Evolutionary conservation across 2,888 invertebrate genomes (phyloP).

Genomic region (Dugesia japonica): DNA sequence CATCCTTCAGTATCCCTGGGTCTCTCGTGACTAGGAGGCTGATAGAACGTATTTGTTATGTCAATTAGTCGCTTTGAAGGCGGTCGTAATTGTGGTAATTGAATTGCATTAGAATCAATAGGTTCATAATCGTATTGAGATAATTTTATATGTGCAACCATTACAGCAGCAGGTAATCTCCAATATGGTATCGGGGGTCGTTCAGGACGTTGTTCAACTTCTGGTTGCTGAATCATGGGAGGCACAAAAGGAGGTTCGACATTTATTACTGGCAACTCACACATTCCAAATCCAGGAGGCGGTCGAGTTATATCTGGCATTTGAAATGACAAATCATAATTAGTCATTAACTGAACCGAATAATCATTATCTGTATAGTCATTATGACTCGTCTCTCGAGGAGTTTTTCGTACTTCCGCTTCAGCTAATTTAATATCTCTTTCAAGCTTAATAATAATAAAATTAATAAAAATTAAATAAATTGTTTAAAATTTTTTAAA

Average conservation of each 20-base stretch:
- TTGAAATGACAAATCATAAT: background rate
- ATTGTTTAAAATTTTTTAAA: background rate
- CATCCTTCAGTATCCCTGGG: conserved; percentile 87
- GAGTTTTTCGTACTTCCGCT: background rate
- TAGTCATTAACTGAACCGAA: background rate
- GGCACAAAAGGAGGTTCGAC: conserved; percentile 49
- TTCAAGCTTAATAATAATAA: background rate
- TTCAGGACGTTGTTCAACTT: background rate
- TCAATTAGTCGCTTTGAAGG: conserved; percentile 77
- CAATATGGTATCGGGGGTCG: conserved; percentile 64
- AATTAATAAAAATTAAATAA: no score
- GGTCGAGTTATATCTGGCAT: conserved; percentile 44
- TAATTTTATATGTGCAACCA: conserved; percentile 80
- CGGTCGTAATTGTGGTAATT: conserved; percentile 81
- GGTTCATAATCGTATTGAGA: conserved; percentile 77
- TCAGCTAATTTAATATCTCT: background rate
- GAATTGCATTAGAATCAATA: conserved; percentile 70
- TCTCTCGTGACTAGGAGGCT: conserved; percentile 77
- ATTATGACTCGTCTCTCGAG: background rate
- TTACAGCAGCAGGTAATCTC: conserved; percentile 85
- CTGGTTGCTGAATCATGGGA: conserved; percentile 50
- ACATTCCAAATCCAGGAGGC: conserved; percentile 41
- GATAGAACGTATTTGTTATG: conserved; percentile 87
- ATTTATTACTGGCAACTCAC: conserved; percentile 1
- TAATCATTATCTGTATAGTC: background rate